These are phyloP conservation scores for Nemapogon koenigi DNA, from an alignment of 2,888 invertebrate species.

Conservation along the genomic window DNA sequence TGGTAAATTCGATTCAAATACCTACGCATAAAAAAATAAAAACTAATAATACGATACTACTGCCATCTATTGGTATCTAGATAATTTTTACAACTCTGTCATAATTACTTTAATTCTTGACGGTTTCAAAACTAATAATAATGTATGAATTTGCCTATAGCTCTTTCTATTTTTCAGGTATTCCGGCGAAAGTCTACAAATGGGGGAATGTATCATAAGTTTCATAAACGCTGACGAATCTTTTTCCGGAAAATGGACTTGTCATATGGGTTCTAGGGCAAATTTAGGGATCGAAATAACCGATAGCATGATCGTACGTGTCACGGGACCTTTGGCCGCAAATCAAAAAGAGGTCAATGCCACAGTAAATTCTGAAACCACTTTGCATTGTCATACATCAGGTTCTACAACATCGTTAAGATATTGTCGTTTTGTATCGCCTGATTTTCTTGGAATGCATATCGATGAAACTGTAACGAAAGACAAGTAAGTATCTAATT, in stretches of 20 bases:
- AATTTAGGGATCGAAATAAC: constrained; percentile 37
- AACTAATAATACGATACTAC: too few species aligned
- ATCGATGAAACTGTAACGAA: constrained; percentile 39
- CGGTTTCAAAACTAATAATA: too few species aligned
- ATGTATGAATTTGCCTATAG: too few species aligned
- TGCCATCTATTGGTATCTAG: too few species aligned
- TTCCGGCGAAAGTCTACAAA: constrained; percentile 38
- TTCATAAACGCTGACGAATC: constrained; percentile 29
- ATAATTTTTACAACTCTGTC: too few species aligned
- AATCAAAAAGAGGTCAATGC: constrained; percentile 25
- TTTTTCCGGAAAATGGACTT: constrained; percentile 50
- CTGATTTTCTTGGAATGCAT: constrained; percentile 38
- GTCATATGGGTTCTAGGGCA: constrained; percentile 49
- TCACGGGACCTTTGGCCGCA: constrained; percentile 50
- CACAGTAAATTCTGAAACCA: constrained; percentile 24
- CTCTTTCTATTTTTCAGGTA: constrained; percentile 48
- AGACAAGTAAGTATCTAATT: constrained; percentile 34
- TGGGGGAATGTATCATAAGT: constrained; percentile 52
- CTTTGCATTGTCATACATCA: constrained; percentile 46
- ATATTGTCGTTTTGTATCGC: constrained; percentile 54
- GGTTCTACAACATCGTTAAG: constrained; percentile 41
- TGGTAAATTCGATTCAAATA: too few species aligned
- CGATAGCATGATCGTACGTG: constrained; percentile 34
- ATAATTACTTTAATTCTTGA: too few species aligned
- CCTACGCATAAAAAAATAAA: too few species aligned